Evolutionary conservation across 2,888 invertebrate species (phyloP), one percentile per base, ranked within the genome.

Genomic region (Phasia obesa): DNA sequence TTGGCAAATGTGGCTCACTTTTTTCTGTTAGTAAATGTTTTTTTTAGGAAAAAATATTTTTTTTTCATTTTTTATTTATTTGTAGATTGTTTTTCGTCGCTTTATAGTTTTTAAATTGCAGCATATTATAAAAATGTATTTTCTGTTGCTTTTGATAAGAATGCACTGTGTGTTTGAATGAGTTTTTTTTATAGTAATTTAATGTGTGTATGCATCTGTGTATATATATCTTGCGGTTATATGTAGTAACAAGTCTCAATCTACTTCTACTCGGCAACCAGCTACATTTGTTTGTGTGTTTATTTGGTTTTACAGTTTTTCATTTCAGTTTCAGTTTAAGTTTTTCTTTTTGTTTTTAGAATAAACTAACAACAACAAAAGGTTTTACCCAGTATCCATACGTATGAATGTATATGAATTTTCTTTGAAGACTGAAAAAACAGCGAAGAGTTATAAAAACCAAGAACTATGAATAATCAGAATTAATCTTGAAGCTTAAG

Each of bases 21-120:
- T 73, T 64, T 65, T 65, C 49, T 25, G 42, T 17, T 35, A 5
- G 21, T 59, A 19, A 55, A 53, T 59, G 17, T 62, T 31, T 27
- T 62, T 62, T 13, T 42, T n/a, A n/a, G n/a, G n/a, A n/a, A n/a
- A n/a, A n/a, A n/a, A n/a, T n/a, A n/a, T n/a, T n/a, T 9, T 42
- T 44, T 42, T 51, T 19, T n/a, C 17, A 47, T 17, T 17, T 44
- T 2, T 44, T 65, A 35, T 35, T 53, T 31, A n/a, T n/a, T n/a
- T n/a, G n/a, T 53, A 13, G 2, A 11, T 57, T 35, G 25, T 11
- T 23, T 53, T 55, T 69, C 38, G 42, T 38, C 47, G 57, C 55
- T 81, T 77, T 74, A 74, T 69, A 81, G 65, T 69, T 82, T 82
- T 82, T 62, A 77, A 82, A 82, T 82, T 82, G 49, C 81, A 67